A percentile compares a stretch with the other conserved stretches of the same genome.
phyloP scores from a whole-genome alignment of 1,140 invertebrate genomes.

The Microplitis demolitor region DNA sequence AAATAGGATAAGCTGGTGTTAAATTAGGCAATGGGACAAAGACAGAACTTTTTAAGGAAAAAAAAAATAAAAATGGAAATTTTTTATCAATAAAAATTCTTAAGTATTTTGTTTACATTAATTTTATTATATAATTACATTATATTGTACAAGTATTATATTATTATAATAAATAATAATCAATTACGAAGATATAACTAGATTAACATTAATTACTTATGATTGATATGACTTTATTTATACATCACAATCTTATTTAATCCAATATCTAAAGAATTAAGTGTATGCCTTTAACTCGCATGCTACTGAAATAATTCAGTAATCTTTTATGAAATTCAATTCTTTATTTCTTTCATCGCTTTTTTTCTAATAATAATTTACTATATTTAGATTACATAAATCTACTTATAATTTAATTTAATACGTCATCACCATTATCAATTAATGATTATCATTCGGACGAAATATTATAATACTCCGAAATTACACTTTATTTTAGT shows the following conservation, averaged over 20 bases:
- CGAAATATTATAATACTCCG: slow-evolving; percentile 56
- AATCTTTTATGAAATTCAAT: neutral
- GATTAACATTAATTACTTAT: slow-evolving; percentile 50
- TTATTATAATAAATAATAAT: slow-evolving; percentile 50
- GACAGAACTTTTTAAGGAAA: too few species aligned
- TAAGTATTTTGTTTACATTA: too few species aligned
- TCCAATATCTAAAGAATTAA: neutral
- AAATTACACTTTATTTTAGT: slow-evolving; percentile 34
- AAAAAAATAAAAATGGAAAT: too few species aligned
- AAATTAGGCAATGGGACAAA: too few species aligned
- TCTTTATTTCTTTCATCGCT: slow-evolving; percentile 2
- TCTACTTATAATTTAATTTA: slow-evolving; percentile 22
- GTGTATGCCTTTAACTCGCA: slow-evolving; percentile 1
- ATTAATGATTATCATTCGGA: slow-evolving; percentile 46
- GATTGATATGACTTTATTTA: slow-evolving; percentile 63
- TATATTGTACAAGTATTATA: slow-evolving; percentile 55
- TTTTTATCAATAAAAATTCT: too few species aligned
- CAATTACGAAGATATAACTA: slow-evolving; percentile 37
- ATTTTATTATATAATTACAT: slow-evolving; percentile 62
- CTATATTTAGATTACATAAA: neutral
- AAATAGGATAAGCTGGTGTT: too few species aligned
- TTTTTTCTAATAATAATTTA: too few species aligned
- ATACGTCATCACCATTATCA: slow-evolving; percentile 24
- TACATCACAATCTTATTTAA: slow-evolving; percentile 44
- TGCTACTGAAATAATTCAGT: neutral